Conservation (phyloP, 2,113 vertebrate species). For the Rattus rattus region DNA sequence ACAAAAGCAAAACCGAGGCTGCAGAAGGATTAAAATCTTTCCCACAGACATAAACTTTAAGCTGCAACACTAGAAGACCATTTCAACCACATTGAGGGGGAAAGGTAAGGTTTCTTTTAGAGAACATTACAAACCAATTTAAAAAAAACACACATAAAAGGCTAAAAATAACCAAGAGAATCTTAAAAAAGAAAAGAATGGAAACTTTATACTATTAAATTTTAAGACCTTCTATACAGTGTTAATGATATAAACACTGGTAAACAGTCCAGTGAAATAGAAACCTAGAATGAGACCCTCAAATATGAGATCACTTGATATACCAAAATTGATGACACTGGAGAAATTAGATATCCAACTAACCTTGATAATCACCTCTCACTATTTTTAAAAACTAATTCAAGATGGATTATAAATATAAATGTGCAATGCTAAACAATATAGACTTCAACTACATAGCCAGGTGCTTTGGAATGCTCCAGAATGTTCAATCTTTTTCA, state of each 20-base stretch:
- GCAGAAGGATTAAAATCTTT: neutral
- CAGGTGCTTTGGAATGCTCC: too few species aligned
- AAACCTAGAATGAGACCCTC: neutral
- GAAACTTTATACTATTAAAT: neutral
- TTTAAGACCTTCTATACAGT: neutral
- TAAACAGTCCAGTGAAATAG: neutral
- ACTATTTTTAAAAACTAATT: neutral
- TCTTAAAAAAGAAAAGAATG: neutral
- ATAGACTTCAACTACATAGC: neutral
- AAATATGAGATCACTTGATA: neutral
- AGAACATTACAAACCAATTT: neutral
- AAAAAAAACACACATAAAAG: neutral
- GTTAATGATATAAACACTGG: neutral
- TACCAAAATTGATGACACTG: neutral
- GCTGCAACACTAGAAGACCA: neutral
- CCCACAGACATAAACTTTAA: neutral
- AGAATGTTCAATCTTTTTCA: constrained; percentile 21
- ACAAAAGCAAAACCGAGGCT: neutral
- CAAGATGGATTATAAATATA: neutral
- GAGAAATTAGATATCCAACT: neutral
- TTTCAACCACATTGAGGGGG: neutral
- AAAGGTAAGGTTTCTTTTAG: neutral
- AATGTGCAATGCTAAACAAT: neutral
- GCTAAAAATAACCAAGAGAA: neutral
- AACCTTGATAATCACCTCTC: neutral